Evolutionary conservation across 1,140 invertebrate species (phyloP).

Genomic region (Amyelois transitella): DNA sequence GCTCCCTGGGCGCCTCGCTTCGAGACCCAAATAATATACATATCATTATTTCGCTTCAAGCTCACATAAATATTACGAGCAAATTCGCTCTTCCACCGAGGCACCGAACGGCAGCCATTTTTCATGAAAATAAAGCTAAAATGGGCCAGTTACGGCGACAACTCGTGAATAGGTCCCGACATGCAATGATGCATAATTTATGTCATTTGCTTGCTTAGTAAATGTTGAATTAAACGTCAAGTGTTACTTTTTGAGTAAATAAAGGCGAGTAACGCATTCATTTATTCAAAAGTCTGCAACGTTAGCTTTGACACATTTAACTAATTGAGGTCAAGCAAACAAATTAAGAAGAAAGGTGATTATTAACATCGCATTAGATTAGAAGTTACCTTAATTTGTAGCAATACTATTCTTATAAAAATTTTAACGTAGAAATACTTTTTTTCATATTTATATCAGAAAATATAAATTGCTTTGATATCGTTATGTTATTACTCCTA

Average conservation of each 20-base stretch:
- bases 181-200: conserved; percentile 11
- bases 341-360: too few relatives aligned
- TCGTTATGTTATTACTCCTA: not conserved
- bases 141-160: not conserved
- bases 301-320: too few relatives aligned
- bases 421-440: too few relatives aligned
- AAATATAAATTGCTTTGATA: not conserved
- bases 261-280: too few relatives aligned
- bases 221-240: not conserved
- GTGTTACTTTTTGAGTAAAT: not conserved
- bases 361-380: too few relatives aligned
- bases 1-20: conserved; percentile 25
- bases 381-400: too few relatives aligned
- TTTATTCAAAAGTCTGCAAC: too few relatives aligned
- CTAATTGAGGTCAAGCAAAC: too few relatives aligned
- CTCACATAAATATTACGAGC: conserved; percentile 58
- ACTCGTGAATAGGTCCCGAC: conserved; percentile 6
- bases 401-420: too few relatives aligned
- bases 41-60: conserved; percentile 53
- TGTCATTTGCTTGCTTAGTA: conserved; percentile 4
- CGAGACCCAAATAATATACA: conserved; percentile 56
- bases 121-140: conserved; percentile 39
- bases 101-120: conserved; percentile 35
- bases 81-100: conserved; percentile 43
- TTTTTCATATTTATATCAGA: not conserved